phyloP scores from a whole-genome alignment of 2,888 invertebrate species.

The Pheosia tremula region DNA sequence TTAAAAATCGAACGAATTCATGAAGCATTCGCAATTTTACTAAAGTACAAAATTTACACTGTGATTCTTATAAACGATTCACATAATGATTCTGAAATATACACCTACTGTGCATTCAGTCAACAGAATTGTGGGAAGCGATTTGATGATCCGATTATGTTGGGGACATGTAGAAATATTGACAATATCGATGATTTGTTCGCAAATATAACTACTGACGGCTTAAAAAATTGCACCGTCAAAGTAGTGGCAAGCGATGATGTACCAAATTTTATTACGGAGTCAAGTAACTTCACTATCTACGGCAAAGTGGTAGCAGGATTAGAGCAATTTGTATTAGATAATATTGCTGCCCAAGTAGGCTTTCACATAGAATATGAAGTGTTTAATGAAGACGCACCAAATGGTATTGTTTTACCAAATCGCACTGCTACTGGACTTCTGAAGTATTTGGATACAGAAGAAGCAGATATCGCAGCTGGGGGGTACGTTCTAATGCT shows the following conservation, averaged over 20 bases:
- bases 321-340: slow-evolving; percentile 58
- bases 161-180: slow-evolving; percentile 46
- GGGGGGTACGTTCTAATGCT: slow-evolving; percentile 56
- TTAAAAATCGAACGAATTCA: slow-evolving; percentile 31
- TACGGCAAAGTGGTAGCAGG: slow-evolving; percentile 44
- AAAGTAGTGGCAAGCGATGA: slow-evolving; percentile 48
- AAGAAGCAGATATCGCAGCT: slow-evolving; percentile 50
- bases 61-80: slow-evolving; percentile 44
- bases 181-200: slow-evolving; percentile 29
- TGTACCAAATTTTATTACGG: slow-evolving; percentile 48
- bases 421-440: slow-evolving; percentile 58
- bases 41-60: slow-evolving; percentile 48
- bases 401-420: slow-evolving; percentile 49
- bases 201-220: slow-evolving; percentile 24
- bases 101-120: slow-evolving; percentile 53
- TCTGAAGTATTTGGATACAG: slow-evolving; percentile 44
- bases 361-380: slow-evolving; percentile 46
- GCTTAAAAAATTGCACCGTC: slow-evolving; percentile 50
- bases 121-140: slow-evolving; percentile 49
- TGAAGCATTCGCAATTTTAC: slow-evolving; percentile 40
- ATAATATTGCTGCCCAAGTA: slow-evolving; percentile 47
- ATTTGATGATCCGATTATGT: slow-evolving; percentile 34
- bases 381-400: slow-evolving; percentile 23
- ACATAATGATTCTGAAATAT: slow-evolving; percentile 28
- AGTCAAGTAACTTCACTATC: slow-evolving; percentile 39